phyloP scores from a whole-genome alignment of 2,797 vertebrate species.

The Limosa lapponica region DNA sequence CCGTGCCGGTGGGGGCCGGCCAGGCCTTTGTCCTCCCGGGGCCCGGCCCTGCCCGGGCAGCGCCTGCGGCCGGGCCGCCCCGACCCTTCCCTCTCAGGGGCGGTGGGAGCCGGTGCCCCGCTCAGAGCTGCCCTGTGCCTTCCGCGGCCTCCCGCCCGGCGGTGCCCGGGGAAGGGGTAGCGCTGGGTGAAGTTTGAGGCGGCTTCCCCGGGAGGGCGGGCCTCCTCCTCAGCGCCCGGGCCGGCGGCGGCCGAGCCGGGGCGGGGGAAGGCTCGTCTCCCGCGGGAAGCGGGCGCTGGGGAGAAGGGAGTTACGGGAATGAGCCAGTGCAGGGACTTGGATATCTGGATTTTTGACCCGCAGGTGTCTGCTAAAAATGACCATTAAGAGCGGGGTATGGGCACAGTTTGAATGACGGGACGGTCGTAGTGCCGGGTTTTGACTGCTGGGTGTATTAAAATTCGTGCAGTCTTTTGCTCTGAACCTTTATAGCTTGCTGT shows the following conservation, averaged over 20 bases:
- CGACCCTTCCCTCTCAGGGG: rapidly evolving
- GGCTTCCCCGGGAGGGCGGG: background rate
- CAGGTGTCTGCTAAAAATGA: rapidly evolving
- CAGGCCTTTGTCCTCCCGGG: slow-evolving; percentile 37
- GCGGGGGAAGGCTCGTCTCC: background rate
- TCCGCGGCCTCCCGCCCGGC: background rate
- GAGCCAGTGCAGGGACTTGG: background rate
- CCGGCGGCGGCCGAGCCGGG: background rate
- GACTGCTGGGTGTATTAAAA: rapidly evolving
- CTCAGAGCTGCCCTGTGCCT: background rate
- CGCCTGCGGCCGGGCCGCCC: background rate
- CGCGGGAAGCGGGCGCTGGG: background rate
- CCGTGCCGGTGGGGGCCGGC: background rate
- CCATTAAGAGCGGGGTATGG: rapidly evolving
- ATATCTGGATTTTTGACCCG: rapidly evolving
- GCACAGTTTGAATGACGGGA: background rate
- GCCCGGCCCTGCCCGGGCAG: background rate
- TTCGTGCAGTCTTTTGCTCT: background rate
- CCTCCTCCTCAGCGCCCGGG: background rate
- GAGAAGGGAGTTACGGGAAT: background rate
- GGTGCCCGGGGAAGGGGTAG: background rate
- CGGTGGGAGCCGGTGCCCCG: background rate
- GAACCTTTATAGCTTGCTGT: rapidly evolving
- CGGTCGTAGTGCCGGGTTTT: background rate
- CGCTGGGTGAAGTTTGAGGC: background rate